Base-by-base conservation (phyloP, 92 coral and sea anemone species). In the Chrysogorgia sp. region DNA sequence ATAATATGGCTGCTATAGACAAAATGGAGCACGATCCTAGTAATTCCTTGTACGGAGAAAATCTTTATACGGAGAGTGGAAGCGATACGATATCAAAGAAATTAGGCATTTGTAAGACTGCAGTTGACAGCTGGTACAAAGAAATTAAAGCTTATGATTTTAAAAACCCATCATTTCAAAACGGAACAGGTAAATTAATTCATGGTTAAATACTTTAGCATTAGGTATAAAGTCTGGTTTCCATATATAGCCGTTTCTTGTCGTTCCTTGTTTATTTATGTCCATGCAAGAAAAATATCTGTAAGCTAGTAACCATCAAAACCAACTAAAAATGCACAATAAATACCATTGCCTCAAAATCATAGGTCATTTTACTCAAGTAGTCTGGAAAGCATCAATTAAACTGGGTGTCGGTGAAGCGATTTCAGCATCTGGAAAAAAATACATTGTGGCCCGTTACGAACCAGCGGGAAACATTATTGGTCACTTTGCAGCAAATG, bases 131-230 rank as follows among this genome's bases (percentile, higher is more conserved):
- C 0, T 67, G 74, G 74, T 67, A 67, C 47, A 19, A 40, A 40
- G 74, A 67, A 43, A 67, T 67, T 24, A 23, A 20, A 28, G 9
- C 0, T 7, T 67, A 67, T 33, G 28, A 67, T 34, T 67, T 67
- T 20, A 19, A 40, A 49, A 67, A 67, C 1, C 74, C 74, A 23
- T 52, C 53, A 40, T 67, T 35, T 43, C 5, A 10, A 8, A 8
- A 20, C 1, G 32, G 47, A 15, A 67, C 71, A 10, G 74, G 74
- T 67, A 67, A 67, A n/a, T n/a, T n/a, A n/a, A n/a, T n/a, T n/a
- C n/a, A n/a, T n/a, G n/a, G n/a, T n/a, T n/a, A n/a, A n/a, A n/a
- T n/a, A n/a, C n/a, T n/a, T n/a, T n/a, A n/a, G n/a, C n/a, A n/a
- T n/a, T n/a, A n/a, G n/a, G n/a, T n/a, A n/a, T n/a, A n/a, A n/a